phyloP scores from a whole-genome alignment of 2,797 vertebrate species.

The Xiphorhynchus erythropygius region DNA sequence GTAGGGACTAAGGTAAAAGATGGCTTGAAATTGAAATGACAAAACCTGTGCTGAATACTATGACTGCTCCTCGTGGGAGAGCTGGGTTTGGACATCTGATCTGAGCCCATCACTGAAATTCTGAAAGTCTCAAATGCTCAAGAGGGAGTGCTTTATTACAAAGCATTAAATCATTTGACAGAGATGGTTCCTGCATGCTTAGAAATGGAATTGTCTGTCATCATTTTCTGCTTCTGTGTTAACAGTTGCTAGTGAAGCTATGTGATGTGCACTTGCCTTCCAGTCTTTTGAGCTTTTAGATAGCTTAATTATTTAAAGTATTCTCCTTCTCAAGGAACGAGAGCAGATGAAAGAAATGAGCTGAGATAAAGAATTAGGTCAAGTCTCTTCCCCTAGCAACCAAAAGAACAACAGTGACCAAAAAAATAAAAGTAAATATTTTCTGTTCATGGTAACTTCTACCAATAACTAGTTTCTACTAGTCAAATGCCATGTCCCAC shows the following conservation, averaged over 20 bases:
- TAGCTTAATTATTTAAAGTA: slow-evolving; percentile 7
- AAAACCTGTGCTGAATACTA: neutral
- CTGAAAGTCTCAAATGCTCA: neutral
- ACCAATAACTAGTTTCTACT: neutral
- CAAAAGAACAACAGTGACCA: neutral
- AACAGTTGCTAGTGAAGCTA: neutral
- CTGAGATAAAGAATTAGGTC: neutral
- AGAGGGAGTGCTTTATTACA: neutral
- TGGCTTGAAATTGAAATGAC: neutral
- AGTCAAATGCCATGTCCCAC: neutral
- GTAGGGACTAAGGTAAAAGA: neutral
- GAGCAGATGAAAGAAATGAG: neutral
- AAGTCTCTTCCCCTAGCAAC: neutral
- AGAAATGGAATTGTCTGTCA: neutral
- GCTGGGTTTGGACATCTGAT: neutral
- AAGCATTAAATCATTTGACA: neutral
- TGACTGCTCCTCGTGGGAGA: neutral
- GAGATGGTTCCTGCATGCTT: neutral
- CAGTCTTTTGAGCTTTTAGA: neutral
- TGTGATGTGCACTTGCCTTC: neutral
- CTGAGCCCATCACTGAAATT: neutral
- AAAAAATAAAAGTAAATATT: neutral
- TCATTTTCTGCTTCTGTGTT: neutral
- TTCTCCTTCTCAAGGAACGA: neutral
- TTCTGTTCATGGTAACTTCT: neutral